A percentile compares a stretch with the other conserved stretches of the same genome.
These are phyloP conservation scores for Myocastor coypus DNA, from an alignment of 2,113 vertebrate species.

Conservation along the genomic window DNA sequence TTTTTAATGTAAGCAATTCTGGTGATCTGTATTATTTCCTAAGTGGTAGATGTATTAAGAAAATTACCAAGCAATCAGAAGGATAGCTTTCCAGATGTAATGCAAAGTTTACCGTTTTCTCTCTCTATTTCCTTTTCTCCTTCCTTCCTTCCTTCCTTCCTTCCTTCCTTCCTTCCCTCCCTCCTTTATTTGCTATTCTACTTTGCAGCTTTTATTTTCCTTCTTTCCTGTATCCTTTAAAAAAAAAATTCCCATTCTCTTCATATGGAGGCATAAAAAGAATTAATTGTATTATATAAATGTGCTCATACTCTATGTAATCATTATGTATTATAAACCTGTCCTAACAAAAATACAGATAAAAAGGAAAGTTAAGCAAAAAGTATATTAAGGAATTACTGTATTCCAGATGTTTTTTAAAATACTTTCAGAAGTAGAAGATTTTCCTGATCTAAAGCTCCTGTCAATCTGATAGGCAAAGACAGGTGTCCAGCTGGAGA, in stretches of 20 bases:
- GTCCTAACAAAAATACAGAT: neutral
- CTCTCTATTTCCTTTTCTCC: accelerated
- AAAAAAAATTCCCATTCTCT: neutral
- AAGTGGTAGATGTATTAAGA: neutral
- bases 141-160: too few relatives aligned
- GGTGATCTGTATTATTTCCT: neutral
- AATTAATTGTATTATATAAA: neutral
- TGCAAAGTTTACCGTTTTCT: neutral
- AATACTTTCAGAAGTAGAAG: neutral
- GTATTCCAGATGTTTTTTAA: neutral
- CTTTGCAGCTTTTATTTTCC: neutral
- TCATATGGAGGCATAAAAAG: neutral
- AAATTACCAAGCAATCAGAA: neutral
- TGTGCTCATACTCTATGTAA: neutral
- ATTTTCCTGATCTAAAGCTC: constrained; percentile 2
- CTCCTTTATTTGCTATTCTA: neutral
- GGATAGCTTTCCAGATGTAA: neutral
- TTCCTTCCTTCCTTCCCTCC: neutral
- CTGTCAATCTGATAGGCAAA: neutral
- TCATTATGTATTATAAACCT: neutral
- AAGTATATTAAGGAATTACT: neutral
- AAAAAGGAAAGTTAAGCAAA: neutral
- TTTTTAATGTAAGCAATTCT: neutral
- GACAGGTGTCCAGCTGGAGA: neutral
- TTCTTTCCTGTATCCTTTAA: neutral